A percentile compares a stretch with the other conserved stretches of the same genome.
phyloP scores from a whole-genome alignment of 2,797 vertebrate species.

The Natrix natrix region DNA sequence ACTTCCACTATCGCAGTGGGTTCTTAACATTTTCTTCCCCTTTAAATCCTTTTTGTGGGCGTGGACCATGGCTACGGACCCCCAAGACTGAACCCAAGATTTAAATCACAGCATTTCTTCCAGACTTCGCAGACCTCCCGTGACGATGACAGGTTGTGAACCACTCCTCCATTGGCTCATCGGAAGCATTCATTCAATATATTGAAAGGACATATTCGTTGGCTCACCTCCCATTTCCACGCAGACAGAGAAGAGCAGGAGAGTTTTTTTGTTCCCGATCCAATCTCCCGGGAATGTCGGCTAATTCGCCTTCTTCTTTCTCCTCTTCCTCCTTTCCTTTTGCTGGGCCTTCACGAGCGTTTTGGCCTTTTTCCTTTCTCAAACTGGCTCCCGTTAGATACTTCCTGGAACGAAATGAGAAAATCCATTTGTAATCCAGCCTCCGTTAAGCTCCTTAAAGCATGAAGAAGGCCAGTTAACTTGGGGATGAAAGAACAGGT shows the following conservation, averaged over 20 bases:
- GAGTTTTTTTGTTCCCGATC: not conserved
- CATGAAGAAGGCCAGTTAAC: not conserved
- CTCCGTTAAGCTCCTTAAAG: constrained; percentile 18
- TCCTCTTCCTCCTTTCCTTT: no score
- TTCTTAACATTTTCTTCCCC: not conserved
- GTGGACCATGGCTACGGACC: not conserved
- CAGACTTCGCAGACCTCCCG: not conserved
- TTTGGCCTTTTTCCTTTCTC: not conserved
- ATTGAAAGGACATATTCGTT: not conserved
- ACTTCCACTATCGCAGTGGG: not conserved
- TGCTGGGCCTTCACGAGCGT: not conserved
- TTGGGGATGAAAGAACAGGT: not conserved
- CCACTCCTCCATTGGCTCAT: not conserved
- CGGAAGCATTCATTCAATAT: not conserved
- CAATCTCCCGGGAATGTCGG: not conserved
- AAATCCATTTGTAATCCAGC: constrained; percentile 19
- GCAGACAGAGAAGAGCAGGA: not conserved
- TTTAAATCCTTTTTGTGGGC: not conserved
- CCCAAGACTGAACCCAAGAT: not conserved
- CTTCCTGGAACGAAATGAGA: not conserved
- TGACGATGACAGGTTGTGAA: not conserved
- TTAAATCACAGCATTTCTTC: not conserved
- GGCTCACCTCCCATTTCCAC: not conserved
- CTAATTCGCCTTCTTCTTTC: not conserved
- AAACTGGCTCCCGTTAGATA: not conserved